Evolutionary conservation across 2,113 vertebrate species (phyloP).

Genomic region (Mus pahari): DNA sequence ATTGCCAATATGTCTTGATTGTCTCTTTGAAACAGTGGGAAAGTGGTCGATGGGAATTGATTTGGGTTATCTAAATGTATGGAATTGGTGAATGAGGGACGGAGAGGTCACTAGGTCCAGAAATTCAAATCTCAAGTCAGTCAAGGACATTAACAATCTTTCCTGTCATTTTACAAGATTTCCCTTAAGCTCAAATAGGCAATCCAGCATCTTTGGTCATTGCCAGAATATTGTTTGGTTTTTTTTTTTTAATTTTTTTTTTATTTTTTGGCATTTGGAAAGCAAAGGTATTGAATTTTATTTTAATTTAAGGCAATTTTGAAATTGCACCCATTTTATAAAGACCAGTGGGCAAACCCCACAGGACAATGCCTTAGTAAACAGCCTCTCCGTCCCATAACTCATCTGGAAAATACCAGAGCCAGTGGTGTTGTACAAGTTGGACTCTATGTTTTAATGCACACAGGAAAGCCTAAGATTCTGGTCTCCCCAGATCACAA

Average conservation of each 20-base stretch:
- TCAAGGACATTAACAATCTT: neutral
- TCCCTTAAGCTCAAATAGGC: neutral
- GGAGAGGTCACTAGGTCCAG: slow-evolving; percentile 19
- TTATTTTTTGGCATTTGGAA: neutral
- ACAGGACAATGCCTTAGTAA: neutral
- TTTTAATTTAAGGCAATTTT: slow-evolving; percentile 19
- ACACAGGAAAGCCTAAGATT: neutral
- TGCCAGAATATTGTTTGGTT: neutral
- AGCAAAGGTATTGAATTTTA: neutral
- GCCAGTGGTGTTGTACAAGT: neutral
- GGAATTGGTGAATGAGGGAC: slow-evolving; percentile 4
- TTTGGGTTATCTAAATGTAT: slow-evolving; percentile 72
- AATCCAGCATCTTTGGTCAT: neutral
- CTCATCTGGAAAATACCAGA: slow-evolving; percentile 43
- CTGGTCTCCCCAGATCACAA: neutral
- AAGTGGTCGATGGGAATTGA: slow-evolving; percentile 75
- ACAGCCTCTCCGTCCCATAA: neutral
- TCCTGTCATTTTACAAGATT: neutral
- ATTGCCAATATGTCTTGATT: slow-evolving; percentile 84
- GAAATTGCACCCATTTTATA: slow-evolving; percentile 35
- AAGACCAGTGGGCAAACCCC: neutral
- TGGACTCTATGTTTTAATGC: neutral
- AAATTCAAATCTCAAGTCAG: slow-evolving; percentile 59
- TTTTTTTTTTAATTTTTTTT: neutral
- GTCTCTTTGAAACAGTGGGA: slow-evolving; percentile 75